Evolutionary conservation across 2,113 vertebrate genomes (phyloP), one percentile per base, ranked within the genome.

Genomic region (Phrynosoma blainvillii): DNA sequence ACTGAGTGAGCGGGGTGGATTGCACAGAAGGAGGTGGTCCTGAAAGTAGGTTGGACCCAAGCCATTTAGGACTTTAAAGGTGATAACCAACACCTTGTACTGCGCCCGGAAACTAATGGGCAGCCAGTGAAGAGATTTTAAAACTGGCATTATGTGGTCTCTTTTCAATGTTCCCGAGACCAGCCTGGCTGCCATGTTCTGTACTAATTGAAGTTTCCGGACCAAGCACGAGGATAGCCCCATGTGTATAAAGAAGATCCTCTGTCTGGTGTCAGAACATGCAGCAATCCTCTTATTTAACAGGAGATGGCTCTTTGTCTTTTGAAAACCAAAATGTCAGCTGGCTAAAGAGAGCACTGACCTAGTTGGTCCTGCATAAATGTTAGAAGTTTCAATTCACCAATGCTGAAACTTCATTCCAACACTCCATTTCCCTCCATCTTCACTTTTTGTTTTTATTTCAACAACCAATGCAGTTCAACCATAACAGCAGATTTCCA

Each of bases 351-450:
- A 54, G 27, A 47, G 52, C 77, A 75, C 8, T 68, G 79, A 59
- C 0, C 47, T 42, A 5, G 5, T 90, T 40, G 89, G 88, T 36
- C 88, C n/a, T 79, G 84, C 54, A 65, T 87, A 87, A 93, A 90
- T 87, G 4, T 0, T 3, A 59, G 30, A 1, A 6, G 85, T 85
- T 85, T 91, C 77, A 90, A 18, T 76, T 52, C 65, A 59, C 2
- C 0, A 12, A 66, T 25, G 36, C 79, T 81, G 74, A 84, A 89
- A 70, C n/a, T 92, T 88, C 85, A 86, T 83, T 81, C 84, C 80
- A 66, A 62, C 0, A 54, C 30, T 75, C 76, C 88, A 23, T 80
- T 84, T 66, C 54, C 32, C 1, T 2, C 66, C 86, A n/a, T 18
- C 68, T 62, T 78, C 70, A 0, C 0, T 1, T 81, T 47, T 47